Percentiles rank a stretch among this genome's conserved stretches.
Evolutionary conservation across 2,888 invertebrate genomes (phyloP).

Genomic region (Colostygia pectinataria): DNA sequence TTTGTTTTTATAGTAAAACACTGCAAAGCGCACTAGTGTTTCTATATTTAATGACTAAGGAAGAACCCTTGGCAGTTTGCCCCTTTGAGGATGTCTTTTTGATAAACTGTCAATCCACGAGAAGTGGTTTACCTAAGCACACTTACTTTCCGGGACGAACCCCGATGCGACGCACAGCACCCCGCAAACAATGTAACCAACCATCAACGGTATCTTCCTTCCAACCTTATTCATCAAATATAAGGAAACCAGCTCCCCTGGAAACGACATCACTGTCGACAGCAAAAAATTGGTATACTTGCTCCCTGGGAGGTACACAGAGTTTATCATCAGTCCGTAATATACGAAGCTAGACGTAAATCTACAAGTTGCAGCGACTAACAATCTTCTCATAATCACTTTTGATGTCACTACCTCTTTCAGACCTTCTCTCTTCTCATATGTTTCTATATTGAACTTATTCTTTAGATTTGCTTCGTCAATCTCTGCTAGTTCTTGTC

Average conservation of each 20-base stretch:
- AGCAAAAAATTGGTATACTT: slow-evolving; percentile 68
- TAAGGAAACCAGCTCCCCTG: slow-evolving; percentile 62
- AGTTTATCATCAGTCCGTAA: slow-evolving; percentile 66
- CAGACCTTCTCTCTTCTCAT: slow-evolving; percentile 53
- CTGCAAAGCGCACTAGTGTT: no score
- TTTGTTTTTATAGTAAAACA: no score
- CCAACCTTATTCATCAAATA: slow-evolving; percentile 67
- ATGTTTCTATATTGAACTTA: slow-evolving; percentile 54
- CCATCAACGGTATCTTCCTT: slow-evolving; percentile 56
- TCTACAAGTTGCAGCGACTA: slow-evolving; percentile 49
- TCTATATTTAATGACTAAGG: no score
- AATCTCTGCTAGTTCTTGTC: slow-evolving; percentile 49
- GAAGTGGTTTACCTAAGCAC: background rate
- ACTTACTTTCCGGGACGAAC: slow-evolving; percentile 58
- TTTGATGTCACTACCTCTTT: slow-evolving; percentile 53
- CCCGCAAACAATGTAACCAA: slow-evolving; percentile 57
- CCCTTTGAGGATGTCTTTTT: no score
- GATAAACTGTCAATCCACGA: no score
- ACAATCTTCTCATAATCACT: slow-evolving; percentile 54
- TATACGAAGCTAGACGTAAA: slow-evolving; percentile 67
- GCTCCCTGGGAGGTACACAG: slow-evolving; percentile 65
- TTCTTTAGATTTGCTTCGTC: slow-evolving; percentile 50
- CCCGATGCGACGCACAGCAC: slow-evolving; percentile 52
- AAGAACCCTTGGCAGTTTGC: no score
- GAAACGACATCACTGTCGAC: slow-evolving; percentile 66